phyloP scores from a whole-genome alignment of 2,113 vertebrate genomes.

The Lampris megalopsis region DNA sequence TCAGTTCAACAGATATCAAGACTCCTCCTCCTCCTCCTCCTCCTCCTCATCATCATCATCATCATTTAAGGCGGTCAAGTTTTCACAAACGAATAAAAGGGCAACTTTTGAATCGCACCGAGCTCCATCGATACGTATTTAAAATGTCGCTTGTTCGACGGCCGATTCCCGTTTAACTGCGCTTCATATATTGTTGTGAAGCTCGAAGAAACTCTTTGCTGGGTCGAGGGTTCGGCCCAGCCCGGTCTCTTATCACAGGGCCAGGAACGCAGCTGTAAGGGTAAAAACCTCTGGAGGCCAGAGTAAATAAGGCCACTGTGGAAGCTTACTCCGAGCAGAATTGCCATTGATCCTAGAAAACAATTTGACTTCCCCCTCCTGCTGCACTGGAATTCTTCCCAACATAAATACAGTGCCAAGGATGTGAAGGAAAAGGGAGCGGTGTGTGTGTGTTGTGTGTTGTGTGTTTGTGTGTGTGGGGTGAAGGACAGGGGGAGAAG shows the following conservation, averaged over 20 bases:
- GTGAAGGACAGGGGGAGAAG: conserved; percentile 66
- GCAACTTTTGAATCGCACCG: no score
- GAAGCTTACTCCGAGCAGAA: conserved; percentile 66
- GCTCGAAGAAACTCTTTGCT: neutral
- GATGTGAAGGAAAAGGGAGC: conserved; percentile 79
- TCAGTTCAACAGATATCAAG: no score
- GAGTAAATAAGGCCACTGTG: conserved; percentile 44
- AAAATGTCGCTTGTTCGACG: no score
- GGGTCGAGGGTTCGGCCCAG: neutral
- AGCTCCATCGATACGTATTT: no score
- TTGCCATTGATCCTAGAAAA: conserved; percentile 89
- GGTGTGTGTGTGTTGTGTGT: no score
- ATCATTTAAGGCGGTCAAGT: no score
- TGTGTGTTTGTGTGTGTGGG: no score
- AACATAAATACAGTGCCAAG: conserved; percentile 85
- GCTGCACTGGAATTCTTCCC: conserved; percentile 87
- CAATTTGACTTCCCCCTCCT: conserved; percentile 96
- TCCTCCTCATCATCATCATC: no score
- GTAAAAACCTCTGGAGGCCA: conserved; percentile 18
- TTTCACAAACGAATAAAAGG: no score
- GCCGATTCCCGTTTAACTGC: no score
- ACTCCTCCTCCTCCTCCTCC: no score
- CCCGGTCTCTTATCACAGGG: neutral
- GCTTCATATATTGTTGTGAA: no score
- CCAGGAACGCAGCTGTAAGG: conserved; percentile 19